A percentile compares a stretch with the other conserved stretches of the same genome.
phyloP scores from a whole-genome alignment of 2,113 vertebrate species.

The Melospiza georgiana region DNA sequence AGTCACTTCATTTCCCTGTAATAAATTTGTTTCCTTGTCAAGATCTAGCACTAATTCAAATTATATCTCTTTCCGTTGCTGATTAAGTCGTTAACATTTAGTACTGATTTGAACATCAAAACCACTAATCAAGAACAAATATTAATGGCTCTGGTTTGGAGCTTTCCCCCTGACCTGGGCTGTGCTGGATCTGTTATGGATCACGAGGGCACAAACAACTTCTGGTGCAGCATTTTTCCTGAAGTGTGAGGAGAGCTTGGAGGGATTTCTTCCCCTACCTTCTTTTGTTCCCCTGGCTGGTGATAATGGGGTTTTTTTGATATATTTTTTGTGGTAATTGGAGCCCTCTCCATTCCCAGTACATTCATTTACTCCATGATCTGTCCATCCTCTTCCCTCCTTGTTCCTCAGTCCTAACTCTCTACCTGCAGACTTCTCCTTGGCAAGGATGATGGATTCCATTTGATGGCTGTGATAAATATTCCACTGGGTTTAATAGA shows the following conservation, averaged over 20 bases:
- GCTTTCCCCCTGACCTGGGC: not conserved
- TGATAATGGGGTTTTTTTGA: not conserved
- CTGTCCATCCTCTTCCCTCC: not conserved
- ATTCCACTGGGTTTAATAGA: not conserved
- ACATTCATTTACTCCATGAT: accelerated
- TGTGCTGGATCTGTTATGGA: not conserved
- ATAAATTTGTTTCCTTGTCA: not conserved
- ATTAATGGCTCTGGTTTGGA: slow-evolving; percentile 26
- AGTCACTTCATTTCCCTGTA: not conserved
- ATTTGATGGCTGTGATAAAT: not conserved
- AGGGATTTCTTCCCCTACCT: not conserved
- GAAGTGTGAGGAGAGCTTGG: not conserved
- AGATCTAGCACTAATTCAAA: slow-evolving; percentile 46
- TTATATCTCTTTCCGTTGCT: slow-evolving; percentile 52
- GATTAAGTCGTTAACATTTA: slow-evolving; percentile 67
- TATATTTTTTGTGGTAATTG: not conserved
- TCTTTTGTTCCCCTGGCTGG: not conserved
- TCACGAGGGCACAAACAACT: not conserved
- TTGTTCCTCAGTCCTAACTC: not conserved
- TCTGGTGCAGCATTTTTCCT: not conserved
- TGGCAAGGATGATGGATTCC: not conserved
- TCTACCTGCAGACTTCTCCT: not conserved
- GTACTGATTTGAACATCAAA: slow-evolving; percentile 53
- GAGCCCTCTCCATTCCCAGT: not conserved
- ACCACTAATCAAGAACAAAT: slow-evolving; percentile 47